phyloP scores from a whole-genome alignment of 2,113 vertebrate genomes.

The Pongo abelii region DNA sequence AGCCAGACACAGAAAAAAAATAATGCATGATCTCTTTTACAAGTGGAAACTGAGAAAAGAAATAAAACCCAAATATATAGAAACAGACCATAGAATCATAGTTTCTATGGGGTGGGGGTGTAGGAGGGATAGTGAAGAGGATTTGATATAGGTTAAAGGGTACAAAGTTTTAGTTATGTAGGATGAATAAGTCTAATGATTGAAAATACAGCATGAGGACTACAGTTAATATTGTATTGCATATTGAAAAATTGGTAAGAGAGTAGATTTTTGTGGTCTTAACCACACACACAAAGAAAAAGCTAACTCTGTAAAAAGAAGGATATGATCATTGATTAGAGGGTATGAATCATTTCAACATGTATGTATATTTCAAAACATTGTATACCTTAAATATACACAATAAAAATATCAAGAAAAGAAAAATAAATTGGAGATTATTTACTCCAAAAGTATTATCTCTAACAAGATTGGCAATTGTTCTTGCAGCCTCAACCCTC shows the following conservation, averaged over 20 bases:
- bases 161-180: background rate
- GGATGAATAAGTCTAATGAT: background rate
- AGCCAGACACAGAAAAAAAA: background rate
- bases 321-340: background rate
- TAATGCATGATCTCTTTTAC: background rate
- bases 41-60: background rate
- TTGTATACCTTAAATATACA: background rate
- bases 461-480: background rate
- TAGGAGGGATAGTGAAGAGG: too few relatives aligned
- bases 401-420: background rate
- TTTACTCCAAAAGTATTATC: background rate
- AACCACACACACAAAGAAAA: background rate
- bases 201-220: background rate
- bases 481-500: background rate
- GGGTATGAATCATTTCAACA: background rate
- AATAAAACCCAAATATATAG: background rate
- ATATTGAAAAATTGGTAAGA: background rate
- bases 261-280: background rate
- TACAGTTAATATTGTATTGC: background rate
- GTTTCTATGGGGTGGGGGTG: fast-evolving
- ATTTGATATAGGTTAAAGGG: background rate
- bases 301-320: background rate
- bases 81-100: background rate
- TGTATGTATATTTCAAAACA: background rate
- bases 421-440: background rate